These are phyloP conservation scores for Lucilia sericata DNA, from an alignment of 1,140 invertebrate species.

Conservation along the genomic window DNA sequence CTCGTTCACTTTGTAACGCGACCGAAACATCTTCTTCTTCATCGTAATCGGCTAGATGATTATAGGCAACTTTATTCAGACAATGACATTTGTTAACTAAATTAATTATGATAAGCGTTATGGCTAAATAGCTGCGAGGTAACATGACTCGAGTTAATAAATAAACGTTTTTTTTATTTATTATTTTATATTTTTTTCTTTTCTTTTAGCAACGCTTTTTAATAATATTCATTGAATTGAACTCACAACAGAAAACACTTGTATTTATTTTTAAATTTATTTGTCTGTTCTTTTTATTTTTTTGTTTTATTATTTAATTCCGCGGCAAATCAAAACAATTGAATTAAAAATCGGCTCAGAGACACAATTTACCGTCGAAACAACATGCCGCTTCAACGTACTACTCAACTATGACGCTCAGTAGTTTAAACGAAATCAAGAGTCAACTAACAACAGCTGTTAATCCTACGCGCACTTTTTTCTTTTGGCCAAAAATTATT, in stretches of 20 bases:
- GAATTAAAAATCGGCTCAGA: not conserved
- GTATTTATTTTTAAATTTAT: not conserved
- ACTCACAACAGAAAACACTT: not conserved
- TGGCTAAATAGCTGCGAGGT: not conserved
- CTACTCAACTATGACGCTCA: constrained; percentile 15
- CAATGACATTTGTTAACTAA: constrained; percentile 35
- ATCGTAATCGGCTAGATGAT: not conserved
- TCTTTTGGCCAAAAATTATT: constrained; percentile 22
- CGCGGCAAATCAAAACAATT: constrained; percentile 15
- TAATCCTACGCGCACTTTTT: constrained; percentile 13
- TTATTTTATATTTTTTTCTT: not conserved
- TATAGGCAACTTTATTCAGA: not conserved
- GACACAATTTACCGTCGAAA: constrained; percentile 29
- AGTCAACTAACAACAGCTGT: constrained; percentile 16
- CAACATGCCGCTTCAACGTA: constrained; percentile 37
- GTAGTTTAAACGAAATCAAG: not conserved
- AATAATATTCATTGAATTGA: not conserved
- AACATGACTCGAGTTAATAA: constrained; percentile 9
- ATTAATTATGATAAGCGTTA: not conserved
- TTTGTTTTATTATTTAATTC: not conserved
- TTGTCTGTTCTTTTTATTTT: not conserved
- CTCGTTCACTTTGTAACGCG: not conserved
- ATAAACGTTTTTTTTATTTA: not conserved
- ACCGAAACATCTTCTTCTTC: not conserved
- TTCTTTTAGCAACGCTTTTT: not conserved